Conservation (phyloP, 35 echinoderm and acorn worm species). For the Acanthaster planci region DNA sequence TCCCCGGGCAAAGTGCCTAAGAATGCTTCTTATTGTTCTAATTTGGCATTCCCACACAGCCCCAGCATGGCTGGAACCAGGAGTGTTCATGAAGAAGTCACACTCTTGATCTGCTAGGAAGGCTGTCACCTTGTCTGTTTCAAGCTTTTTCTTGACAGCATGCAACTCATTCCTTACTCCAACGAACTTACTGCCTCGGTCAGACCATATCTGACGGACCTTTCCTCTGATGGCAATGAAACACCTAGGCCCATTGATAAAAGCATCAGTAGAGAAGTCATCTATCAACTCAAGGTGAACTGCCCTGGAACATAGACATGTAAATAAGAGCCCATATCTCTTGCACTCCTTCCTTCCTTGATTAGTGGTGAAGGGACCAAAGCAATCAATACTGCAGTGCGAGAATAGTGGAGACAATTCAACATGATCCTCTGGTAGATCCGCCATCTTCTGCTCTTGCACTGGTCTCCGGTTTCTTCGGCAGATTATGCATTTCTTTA, state of each 20-base stretch:
- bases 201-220: not conserved
- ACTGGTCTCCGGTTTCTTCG: constrained; percentile 32
- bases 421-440: constrained; percentile 53
- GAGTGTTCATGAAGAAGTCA: too few species aligned
- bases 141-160: not conserved
- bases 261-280: too few species aligned
- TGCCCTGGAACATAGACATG: too few species aligned
- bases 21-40: too few species aligned
- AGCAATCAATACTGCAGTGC: constrained; percentile 53
- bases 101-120: too few species aligned
- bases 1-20: too few species aligned
- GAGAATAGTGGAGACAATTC: constrained; percentile 36
- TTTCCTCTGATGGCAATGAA: not conserved
- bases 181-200: not conserved
- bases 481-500: constrained; percentile 44
- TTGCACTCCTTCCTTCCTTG: constrained; percentile 56
- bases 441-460: too few species aligned
- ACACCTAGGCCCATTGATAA: too few species aligned
- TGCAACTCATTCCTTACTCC: not conserved
- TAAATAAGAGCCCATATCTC: constrained; percentile 62
- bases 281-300: too few species aligned
- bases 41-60: too few species aligned
- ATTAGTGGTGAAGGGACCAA: constrained; percentile 50
- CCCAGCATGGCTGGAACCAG: too few species aligned
- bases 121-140: not conserved